These are phyloP conservation scores for Syrphus vitripennis DNA, from an alignment of 2,888 invertebrate genomes.

Conservation along the genomic window DNA sequence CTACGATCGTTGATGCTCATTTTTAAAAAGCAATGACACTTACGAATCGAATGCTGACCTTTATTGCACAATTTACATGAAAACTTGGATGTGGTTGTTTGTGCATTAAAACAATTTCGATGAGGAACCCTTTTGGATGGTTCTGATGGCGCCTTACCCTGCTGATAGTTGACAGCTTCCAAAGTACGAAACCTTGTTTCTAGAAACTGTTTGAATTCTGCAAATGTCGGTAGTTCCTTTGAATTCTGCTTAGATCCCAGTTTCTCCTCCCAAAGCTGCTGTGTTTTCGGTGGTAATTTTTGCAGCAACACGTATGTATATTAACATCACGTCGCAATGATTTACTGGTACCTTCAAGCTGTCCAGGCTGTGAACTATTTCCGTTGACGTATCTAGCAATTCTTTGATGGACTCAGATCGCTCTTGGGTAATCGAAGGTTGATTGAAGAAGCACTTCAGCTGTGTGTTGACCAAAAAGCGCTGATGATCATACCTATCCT, in stretches of 20 bases:
- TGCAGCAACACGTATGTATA: not conserved
- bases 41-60: not conserved
- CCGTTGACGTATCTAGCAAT: too few relatives aligned
- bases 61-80: not conserved
- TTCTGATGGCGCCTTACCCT: not conserved
- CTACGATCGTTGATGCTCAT: not conserved
- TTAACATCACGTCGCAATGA: not conserved
- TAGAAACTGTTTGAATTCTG: not conserved
- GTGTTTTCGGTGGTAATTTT: not conserved
- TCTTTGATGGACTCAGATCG: not conserved
- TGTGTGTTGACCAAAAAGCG: conserved; percentile 23
- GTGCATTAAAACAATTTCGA: not conserved
- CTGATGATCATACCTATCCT: conserved; percentile 7
- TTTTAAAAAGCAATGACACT: not conserved
- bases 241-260: not conserved
- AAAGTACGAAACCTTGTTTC: not conserved
- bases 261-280: too few relatives aligned
- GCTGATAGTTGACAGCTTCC: not conserved
- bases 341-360: not conserved
- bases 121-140: not conserved
- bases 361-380: not conserved
- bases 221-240: not conserved
- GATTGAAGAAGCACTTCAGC: conserved; percentile 24
- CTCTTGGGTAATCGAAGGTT: not conserved
- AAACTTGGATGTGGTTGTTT: not conserved